Evolutionary conservation across 1,140 invertebrate genomes (phyloP), one percentile per base, ranked within the genome.

Genomic region (Archivesica marissinica): DNA sequence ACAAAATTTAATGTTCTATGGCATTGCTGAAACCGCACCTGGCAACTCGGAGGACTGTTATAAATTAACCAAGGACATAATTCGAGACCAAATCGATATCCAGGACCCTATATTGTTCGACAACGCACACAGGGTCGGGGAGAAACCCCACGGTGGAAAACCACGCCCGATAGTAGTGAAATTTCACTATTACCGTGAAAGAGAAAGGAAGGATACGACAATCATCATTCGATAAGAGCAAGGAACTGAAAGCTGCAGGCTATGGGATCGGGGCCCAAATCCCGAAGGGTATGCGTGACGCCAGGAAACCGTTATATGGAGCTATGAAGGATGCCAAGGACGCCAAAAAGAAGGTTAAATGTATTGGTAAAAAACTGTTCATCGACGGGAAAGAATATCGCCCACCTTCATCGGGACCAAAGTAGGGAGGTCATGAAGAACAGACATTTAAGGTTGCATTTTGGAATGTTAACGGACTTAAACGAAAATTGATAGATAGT

Each of bases 391-490:
- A 70, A 25, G 66, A 41, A 47, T 70, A 70, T 47, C 2, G 11
- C 30, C 66, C 66, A 54, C 50, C 50, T 3, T 9, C 50, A n/a
- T 15, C 4, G n/a, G 50, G 23, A 54, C 20, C 50, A n/a, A 11
- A 54, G n/a, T 59, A 59, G 61, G 61, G 20, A 20, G 2, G 61
- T 38, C 17, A 66, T 38, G 17, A 66, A 7, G n/a, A 25, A 35
- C 59, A 64, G n/a, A 64, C 20, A 30, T 39, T 66, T 4, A 38
- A 39, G n/a, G 39, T 66, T 28, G 35, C 39, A 7, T 66, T 20
- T 17, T 77, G 75, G 75, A 77, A 77, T 39, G 39, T 77, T 23
- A 56, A 77, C 28, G 47, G 75, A 13, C 39, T 77, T 9, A 30
- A 23, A 59, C 23, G 54, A 38, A 77, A 77, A 59, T 17, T 77